Evolutionary conservation across 2,888 invertebrate genomes (phyloP), one percentile per base, ranked within the genome.

Genomic region (Stenurella melanura): DNA sequence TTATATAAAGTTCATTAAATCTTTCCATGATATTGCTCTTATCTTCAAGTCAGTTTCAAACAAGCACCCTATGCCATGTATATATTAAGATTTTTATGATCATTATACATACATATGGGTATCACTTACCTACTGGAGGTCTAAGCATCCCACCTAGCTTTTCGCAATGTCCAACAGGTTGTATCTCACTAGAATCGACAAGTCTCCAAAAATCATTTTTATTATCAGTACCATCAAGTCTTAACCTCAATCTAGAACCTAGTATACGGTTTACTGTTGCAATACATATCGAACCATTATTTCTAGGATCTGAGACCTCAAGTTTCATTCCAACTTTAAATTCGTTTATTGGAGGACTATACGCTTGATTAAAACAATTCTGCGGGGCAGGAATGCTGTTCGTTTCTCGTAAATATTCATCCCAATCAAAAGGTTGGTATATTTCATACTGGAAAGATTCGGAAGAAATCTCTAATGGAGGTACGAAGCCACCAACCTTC

Each of bases 151-250:
- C 97, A 75, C 96, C 96, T 86, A 95, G 94, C 88, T 96, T 96
- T 88, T 98, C 97, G 90, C 98, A 98, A 87, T 97, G 94, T 6
- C 98, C 98, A 86, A 98, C 96, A 3, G 96, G 95, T 90, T 98
- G 97, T 75, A 99, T 97, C 88, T 98, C 98, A 83, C 94, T 95
- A 19, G 98, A 97, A 91, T 99, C 98, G 0, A 98, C 98, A 74
- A 98, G 91, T 71, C 97, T 92, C 98, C 98, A 98, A 88, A 98
- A 98, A 90, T 99, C 99, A 90, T 99, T 99, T 88, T 97, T 97
- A 87, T 98, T 97, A 89, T 99, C 98, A 87, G 97, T 97, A 42
- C 98, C 99, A 90, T 98, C 98, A 26, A 99, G 92, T 79, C 99
- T 93, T 77, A 99, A 90, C 81, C 98, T 92, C 82, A 99, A 91